Base-by-base conservation (phyloP, 2,113 vertebrate genomes). In the Sorex araneus region DNA sequence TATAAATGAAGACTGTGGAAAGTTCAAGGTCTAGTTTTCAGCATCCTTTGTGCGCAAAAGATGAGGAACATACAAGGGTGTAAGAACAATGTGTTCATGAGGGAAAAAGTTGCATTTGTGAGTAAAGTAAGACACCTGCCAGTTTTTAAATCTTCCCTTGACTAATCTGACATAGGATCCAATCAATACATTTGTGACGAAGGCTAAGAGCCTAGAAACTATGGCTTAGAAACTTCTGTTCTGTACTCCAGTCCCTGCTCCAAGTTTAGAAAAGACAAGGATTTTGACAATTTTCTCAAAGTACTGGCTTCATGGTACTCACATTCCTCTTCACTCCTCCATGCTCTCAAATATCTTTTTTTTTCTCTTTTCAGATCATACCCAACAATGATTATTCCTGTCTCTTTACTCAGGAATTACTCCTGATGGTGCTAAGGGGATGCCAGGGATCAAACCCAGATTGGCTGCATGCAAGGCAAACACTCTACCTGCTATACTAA, bases 191-290 rank as follows among this genome's bases (percentile, higher is more conserved):
- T 40, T 30, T 30, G 10, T 0, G 4, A 21, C 2, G 21, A 9
- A 10, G 5, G n/a, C 18, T 9, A 67, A 10, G 18, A 40, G 6
- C 47, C 30, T 0, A 0, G 11, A 79, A 79, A 43, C 5, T 1
- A 71, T 12, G 34, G 4, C 28, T 64, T 32, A 81, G 36, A 13
- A 63, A 12, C 19, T n/a, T 64, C 74, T 13, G 11, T 12, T 6
- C 3, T 79, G 18, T 0, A 2, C 9, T 4, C 21, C 2, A 11
- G 2, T 67, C 23, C 3, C 27, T 16, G 21, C 11, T 15, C 40
- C 10, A 2, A 15, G 0, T 1, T 90, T 47, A 40, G 19, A 18
- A 36, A 12, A n/a, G 64, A 10, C 15, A 66, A 54, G 73, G 3
- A 23, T 85, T 30, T 76, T 77, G 27, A 63, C 13, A 66, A 8